A percentile compares a stretch with the other conserved stretches of the same genome.
Conservation (phyloP, 2,888 invertebrate genomes). For the Tholera decimalis region DNA sequence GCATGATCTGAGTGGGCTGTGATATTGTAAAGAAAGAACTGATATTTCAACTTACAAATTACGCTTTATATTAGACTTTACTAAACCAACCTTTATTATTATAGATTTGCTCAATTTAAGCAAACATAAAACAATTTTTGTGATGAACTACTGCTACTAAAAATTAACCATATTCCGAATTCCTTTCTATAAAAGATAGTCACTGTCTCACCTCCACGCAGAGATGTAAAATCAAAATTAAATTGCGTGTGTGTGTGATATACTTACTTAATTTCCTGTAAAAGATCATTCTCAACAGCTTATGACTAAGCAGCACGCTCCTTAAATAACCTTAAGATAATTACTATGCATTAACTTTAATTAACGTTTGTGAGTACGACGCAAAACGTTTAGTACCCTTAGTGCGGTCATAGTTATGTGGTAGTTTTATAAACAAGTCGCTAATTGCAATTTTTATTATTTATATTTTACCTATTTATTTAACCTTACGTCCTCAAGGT, state of each 20-base stretch:
- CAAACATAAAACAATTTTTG: too few relatives aligned
- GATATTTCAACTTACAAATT: not conserved
- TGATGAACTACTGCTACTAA: too few relatives aligned
- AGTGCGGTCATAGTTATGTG: slow-evolving; percentile 5
- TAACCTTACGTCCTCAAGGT: not conserved
- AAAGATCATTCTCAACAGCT: not conserved
- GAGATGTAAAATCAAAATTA: not conserved
- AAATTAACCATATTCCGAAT: too few relatives aligned
- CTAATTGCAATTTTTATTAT: slow-evolving; percentile 1
- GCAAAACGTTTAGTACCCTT: slow-evolving; percentile 9
- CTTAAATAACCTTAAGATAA: not conserved
- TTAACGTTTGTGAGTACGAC: slow-evolving; percentile 7
- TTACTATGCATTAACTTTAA: slow-evolving; percentile 18
- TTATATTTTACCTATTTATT: slow-evolving; percentile 1
- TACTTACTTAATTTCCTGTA: not conserved
- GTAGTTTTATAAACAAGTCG: not conserved
- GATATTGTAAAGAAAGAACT: not conserved
- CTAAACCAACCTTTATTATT: too few relatives aligned
- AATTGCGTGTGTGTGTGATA: not conserved
- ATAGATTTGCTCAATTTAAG: too few relatives aligned
- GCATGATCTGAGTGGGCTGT: not conserved
- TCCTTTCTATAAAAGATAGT: too few relatives aligned
- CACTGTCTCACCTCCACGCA: too few relatives aligned
- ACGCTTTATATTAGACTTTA: not conserved
- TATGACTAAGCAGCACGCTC: not conserved